Base-by-base conservation (phyloP, 2,888 invertebrate species). In the Neelides folsomi region DNA sequence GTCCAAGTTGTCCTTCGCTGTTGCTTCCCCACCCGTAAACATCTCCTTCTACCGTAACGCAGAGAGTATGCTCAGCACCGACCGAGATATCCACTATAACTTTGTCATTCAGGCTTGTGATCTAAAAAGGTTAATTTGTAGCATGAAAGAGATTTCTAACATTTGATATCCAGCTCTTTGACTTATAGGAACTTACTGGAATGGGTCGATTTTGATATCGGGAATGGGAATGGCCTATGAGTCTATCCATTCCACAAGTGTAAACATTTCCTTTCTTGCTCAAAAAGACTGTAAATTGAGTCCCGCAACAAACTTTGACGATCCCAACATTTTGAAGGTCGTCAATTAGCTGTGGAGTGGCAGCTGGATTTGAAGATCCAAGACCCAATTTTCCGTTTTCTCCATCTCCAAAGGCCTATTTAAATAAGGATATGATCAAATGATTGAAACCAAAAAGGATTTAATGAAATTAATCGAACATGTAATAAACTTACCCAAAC, bases 231-330 rank as follows among this genome's bases (percentile, higher is more conserved):
- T 77, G 76, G 58, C 78, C 79, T 52, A 77, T 77, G 51, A 77
- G 70, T 36, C 77, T 72, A 60, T 79, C 79, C 66, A 74, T 68
- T 38, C 80, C 80, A 69, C 78, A 79, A 1, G 79, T 77, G 63
- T 71, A 79, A 8, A 80, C 73, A 55, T 71, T 69, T 0, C 80
- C 80, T 66, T 74, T 73, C 56, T 69, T 72, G 1, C 79, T 76
- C n/a, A 80, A 69, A 58, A 79, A 79, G 10, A 79, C 72, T 1
- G 79, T 77, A 62, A 79, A 76, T 65, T 79, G 77, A 1, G 77
- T 76, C n/a, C 80, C 80, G 67, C 79, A 79, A 18, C 75, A 75
- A 1, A 78, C 76, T 68, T 77, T 78, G 60, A 74, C 75, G 9
- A 79, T 70, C 1, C 73, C 74, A 27, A 76, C 65, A 59, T 76